These are phyloP conservation scores for Prunella strophiata DNA, from an alignment of 2,797 vertebrate genomes.

Conservation along the genomic window DNA sequence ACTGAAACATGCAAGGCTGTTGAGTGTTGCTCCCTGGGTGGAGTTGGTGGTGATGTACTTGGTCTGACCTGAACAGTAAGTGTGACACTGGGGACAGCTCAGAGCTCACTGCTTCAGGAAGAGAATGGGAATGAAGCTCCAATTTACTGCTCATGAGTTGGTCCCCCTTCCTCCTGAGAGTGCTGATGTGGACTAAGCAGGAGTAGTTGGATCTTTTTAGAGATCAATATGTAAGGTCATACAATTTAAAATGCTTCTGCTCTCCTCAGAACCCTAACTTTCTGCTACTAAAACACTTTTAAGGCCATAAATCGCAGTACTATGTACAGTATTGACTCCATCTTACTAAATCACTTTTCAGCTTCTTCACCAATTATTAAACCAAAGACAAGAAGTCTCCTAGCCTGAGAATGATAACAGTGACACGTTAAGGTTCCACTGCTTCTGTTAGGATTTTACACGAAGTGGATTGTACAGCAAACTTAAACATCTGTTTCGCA, in stretches of 20 bases:
- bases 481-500: not conserved
- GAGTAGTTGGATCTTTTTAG: not conserved
- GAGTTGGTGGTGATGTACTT: not conserved
- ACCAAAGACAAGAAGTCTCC: not conserved
- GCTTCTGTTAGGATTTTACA: not conserved
- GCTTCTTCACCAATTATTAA: not conserved
- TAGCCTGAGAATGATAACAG: not conserved
- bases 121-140: not conserved
- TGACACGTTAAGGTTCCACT: not conserved
- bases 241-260: not conserved
- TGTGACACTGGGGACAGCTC: accelerated
- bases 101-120: not conserved
- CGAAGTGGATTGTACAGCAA: not conserved
- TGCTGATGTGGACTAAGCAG: not conserved
- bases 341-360: not conserved
- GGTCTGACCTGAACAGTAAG: not conserved
- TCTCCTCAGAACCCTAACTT: not conserved
- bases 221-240: not conserved
- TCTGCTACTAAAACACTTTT: not conserved
- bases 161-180: not conserved
- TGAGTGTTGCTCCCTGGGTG: not conserved
- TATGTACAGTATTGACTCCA: not conserved
- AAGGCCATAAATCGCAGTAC: not conserved
- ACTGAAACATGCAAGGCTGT: not conserved
- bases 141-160: not conserved